Base-by-base conservation (phyloP, 2,797 vertebrate species). In the Dendrocincla tyrannina region DNA sequence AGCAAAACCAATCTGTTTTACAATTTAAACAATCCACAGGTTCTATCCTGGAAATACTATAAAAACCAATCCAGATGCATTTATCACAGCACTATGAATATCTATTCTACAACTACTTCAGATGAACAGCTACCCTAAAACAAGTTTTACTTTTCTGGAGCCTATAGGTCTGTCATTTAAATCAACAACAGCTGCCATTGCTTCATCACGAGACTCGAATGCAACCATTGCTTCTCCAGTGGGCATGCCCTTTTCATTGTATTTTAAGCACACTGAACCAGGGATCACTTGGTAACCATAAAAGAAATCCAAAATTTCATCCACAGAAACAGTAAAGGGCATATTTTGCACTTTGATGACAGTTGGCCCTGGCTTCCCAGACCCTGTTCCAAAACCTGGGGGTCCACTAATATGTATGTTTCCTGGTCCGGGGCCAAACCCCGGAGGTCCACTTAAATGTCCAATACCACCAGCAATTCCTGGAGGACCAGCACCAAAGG, bases 201-300 rank as follows among this genome's bases (percentile, higher is more conserved):
- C 99, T 98, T 99, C 99, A 95, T 99, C 99, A 4, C 99, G 99
- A 94, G 98, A 99, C 96, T 99, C 99, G n/a, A 99, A 99, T 82
- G 99, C 99, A 94, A 99, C 99, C 99, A 99, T 99, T 79, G 99
- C 99, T 98, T 99, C 99, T 22, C 99, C 99, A 74, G 99, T 99
- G 78, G 99, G 99, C 97, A 99, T 98, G 86, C 99, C 99, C 97
- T 99, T 99, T 50, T 99, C 99, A 89, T 98, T 99, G 95, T 99
- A 99, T 96, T 99, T 99, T 96, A 99, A 98, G 96, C 99, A 99
- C 41, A 99, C 99, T 24, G 99, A 99, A 84, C 99, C 99, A 74
- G 98, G 99, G 88, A 99, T 98, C 91, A 99, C 99, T 96, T 99
- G 99, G 96, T 99, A 99, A 63, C 99, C 99, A 80, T 99, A 99